Evolutionary conservation across 2,113 vertebrate species (phyloP), one percentile per base, ranked within the genome.

Genomic region (Takifugu bimaculatus): DNA sequence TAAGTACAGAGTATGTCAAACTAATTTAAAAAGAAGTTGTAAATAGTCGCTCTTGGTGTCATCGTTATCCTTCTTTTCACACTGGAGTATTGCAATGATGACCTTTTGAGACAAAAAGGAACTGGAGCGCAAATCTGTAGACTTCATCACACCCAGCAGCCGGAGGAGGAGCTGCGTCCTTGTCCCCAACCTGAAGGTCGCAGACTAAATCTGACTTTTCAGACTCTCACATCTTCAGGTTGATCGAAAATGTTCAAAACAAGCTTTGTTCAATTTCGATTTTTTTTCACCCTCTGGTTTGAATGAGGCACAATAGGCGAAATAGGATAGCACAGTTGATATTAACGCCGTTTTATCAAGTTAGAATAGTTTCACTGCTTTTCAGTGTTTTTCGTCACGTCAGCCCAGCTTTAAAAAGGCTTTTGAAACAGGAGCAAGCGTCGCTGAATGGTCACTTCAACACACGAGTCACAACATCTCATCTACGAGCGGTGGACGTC

Each of bases 1-100:
- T 80, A 84, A 86, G 88, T 91, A 92, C 90, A 80, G 70, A 90
- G 88, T 90, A 92, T 92, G 89, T 91, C 90, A 92, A 91, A 80
- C n/a, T 73, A 65, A 60, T 58, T 26, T n/a, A 11, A 71, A 39
- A 68, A 63, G 64, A 43, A 49, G 56, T 78, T 84, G 83, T 85
- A 81, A 72, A 81, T 83, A 83, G 55, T 71, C 51, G 60, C 11
- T 68, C 72, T 74, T 73, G 12, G 49, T 80, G 74, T 83, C 49
- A 59, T 47, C 26, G 60, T 26, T 52, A 60, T 68, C 7, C 78
- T 68, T 67, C 11, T 63, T 75, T 75, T 65, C 54, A 68, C 54
- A 56, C 66, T 52, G 15, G 67, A 60, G 65, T 76, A 63, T 83
- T 76, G 63, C 80, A 72, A 70, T 65, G 35, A 39, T 11, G 55